Conservation (phyloP, 2,888 invertebrate genomes). For the Acanthosepion pharaonis region DNA sequence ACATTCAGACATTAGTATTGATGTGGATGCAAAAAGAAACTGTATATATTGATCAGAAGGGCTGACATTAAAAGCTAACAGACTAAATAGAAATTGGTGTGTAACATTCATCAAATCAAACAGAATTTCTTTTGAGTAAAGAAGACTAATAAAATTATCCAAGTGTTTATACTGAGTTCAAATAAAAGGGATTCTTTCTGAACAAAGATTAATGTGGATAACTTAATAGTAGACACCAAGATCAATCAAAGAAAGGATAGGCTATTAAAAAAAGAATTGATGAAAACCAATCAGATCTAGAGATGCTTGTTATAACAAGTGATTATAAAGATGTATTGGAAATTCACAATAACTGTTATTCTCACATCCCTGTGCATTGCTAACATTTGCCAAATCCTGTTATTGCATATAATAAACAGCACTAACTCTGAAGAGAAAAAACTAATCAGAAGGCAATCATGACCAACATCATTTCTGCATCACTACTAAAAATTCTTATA, state of each 20-base stretch:
- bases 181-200: background rate
- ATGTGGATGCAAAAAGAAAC: background rate
- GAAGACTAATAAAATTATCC: constrained; percentile 23
- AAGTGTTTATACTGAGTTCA: background rate
- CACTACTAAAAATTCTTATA: too few species aligned
- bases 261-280: background rate
- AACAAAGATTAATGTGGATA: background rate
- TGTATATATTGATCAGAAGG: background rate
- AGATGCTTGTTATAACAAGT: background rate
- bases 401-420: background rate
- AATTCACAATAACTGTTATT: constrained; percentile 2
- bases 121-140: constrained; percentile 15
- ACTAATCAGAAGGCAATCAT: too few species aligned
- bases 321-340: background rate
- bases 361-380: background rate
- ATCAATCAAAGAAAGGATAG: background rate
- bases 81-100: background rate
- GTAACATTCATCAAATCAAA: background rate
- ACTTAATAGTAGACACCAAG: background rate
- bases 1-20: background rate
- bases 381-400: background rate
- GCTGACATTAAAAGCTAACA: background rate
- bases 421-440: background rate
- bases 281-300: background rate
- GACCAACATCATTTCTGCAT: too few species aligned